These are phyloP conservation scores for Hymenopus coronatus DNA, from an alignment of 2,888 invertebrate species.

Conservation along the genomic window DNA sequence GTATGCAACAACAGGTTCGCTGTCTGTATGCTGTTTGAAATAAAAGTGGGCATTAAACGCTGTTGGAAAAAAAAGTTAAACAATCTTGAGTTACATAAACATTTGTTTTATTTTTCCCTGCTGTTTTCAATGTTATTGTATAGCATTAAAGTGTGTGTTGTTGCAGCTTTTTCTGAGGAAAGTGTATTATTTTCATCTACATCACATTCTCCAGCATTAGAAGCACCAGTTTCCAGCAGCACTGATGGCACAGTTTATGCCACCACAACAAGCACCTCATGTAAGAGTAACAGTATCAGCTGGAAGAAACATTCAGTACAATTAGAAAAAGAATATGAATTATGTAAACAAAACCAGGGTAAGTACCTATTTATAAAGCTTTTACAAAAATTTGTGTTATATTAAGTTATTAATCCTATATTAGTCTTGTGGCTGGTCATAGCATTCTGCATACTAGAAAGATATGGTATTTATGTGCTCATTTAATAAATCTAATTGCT, in stretches of 20 bases:
- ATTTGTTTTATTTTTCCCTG: neutral
- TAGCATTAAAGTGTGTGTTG: neutral
- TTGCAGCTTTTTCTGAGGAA: neutral
- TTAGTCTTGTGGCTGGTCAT: no score
- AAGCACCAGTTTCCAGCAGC: neutral
- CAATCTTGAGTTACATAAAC: no score
- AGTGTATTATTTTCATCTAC: neutral
- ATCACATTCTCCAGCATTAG: neutral
- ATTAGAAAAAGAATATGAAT: slow-evolving; percentile 4
- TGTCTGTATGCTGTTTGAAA: no score
- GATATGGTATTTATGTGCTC: no score
- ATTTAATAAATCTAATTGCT: no score
- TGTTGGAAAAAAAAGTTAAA: no score
- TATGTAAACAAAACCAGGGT: neutral
- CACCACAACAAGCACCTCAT: neutral
- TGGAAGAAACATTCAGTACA: neutral
- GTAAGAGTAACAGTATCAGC: neutral
- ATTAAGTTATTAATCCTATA: no score
- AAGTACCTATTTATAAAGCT: neutral
- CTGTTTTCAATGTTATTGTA: neutral
- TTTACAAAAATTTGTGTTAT: no score
- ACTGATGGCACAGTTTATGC: neutral
- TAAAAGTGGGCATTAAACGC: no score
- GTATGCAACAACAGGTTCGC: no score
- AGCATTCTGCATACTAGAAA: no score